phyloP scores from a whole-genome alignment of 23 tunicate genomes.

The Styela plicata region DNA sequence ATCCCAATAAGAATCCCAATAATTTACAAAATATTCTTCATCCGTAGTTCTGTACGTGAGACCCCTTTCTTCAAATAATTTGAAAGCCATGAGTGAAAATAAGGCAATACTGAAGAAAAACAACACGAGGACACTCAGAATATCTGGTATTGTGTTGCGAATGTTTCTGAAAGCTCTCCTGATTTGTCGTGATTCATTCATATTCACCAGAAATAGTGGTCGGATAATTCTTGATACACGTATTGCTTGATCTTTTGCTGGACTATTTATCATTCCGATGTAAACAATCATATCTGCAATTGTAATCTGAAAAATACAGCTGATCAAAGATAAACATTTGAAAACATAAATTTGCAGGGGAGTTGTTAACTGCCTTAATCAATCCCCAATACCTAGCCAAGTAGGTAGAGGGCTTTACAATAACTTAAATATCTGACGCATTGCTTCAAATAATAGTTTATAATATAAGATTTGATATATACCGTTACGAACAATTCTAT shows the following conservation, averaged over 20 bases:
- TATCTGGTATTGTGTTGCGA: constrained; percentile 88
- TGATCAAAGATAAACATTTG: too few relatives aligned
- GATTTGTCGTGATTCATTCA: constrained; percentile 86
- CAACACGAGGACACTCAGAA: constrained; percentile 76
- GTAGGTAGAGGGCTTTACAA: too few relatives aligned
- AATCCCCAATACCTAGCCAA: too few relatives aligned
- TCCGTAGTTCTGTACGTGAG: constrained; percentile 44
- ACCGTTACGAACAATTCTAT: too few relatives aligned
- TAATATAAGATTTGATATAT: too few relatives aligned
- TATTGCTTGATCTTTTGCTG: constrained; percentile 29
- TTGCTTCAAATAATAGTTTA: too few relatives aligned
- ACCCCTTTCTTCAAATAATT: constrained; percentile 69
- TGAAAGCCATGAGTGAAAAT: constrained; percentile 93
- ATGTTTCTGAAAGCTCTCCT: constrained; percentile 94
- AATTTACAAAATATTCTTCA: constrained; percentile 59
- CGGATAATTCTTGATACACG: constrained; percentile 80
- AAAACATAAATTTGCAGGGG: too few relatives aligned
- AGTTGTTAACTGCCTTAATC: too few relatives aligned
- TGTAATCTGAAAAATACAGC: constrained; percentile 74
- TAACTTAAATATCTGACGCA: too few relatives aligned
- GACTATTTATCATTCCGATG: constrained; percentile 59
- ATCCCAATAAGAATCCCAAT: constrained; percentile 88
- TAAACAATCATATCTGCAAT: constrained; percentile 92
- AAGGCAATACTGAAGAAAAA: constrained; percentile 91
- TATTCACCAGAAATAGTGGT: constrained; percentile 89